phyloP scores from a whole-genome alignment of 2,797 vertebrate species.

The Momotus momota region DNA sequence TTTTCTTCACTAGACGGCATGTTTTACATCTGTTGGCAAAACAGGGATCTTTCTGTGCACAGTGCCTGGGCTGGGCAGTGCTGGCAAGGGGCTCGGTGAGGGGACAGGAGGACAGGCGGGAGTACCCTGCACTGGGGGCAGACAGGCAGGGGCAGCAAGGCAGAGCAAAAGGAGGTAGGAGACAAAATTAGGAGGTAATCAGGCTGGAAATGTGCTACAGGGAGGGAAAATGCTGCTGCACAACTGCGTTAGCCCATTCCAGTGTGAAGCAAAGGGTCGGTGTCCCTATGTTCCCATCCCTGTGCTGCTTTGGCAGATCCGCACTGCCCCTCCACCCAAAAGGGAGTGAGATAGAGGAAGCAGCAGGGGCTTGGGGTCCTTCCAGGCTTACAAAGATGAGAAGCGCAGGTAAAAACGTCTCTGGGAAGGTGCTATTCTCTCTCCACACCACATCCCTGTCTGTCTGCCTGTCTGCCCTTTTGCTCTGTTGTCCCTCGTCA shows the following conservation, averaged over 20 bases:
- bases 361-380: background rate
- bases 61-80: fast-evolving
- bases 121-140: background rate
- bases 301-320: background rate
- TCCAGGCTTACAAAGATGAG: background rate
- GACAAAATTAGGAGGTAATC: background rate
- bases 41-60: fast-evolving
- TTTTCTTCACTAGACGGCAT: background rate
- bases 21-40: background rate
- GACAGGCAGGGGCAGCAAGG: background rate
- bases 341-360: background rate
- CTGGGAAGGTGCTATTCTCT: background rate
- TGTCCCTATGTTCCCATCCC: background rate
- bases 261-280: background rate
- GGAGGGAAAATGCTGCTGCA: background rate
- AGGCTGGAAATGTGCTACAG: fast-evolving
- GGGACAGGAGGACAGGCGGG: too few species aligned
- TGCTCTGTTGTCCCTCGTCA: background rate
- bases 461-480: background rate
- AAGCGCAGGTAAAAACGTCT: background rate
- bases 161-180: background rate
- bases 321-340: background rate
- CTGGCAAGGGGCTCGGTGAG: background rate
- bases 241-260: background rate
- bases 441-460: background rate